Conservation (phyloP, 1,140 invertebrate genomes). For the Conus ventricosus region DNA sequence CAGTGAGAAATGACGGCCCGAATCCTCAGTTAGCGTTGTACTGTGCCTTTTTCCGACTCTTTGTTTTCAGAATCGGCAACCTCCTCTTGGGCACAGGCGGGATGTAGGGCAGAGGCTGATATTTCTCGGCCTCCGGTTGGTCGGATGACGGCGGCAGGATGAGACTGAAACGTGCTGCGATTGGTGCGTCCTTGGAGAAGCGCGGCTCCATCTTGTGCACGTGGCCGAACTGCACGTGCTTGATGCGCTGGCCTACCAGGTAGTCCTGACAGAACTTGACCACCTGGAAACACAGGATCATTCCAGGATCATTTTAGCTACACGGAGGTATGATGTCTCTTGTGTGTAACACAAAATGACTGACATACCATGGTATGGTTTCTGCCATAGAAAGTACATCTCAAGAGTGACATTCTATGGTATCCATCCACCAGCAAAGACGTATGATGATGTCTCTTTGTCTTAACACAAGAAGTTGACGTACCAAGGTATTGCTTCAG, state of each 20-base stretch:
- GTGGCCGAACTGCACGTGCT: conserved; percentile 19
- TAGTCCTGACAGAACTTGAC: conserved; percentile 28
- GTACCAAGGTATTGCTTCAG: no score
- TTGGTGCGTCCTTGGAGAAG: conserved; percentile 33
- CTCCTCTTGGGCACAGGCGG: conserved; percentile 1
- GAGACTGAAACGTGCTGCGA: conserved; percentile 16
- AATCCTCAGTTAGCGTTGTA: neutral
- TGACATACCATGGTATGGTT: no score
- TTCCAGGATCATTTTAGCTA: no score
- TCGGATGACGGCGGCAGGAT: neutral
- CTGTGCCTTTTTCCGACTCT: neutral
- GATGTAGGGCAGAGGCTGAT: conserved; percentile 7
- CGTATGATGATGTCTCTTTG: no score
- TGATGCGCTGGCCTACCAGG: conserved; percentile 9
- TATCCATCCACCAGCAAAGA: no score
- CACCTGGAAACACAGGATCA: conserved; percentile 4
- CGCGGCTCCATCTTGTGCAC: conserved; percentile 28
- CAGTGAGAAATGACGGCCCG: neutral
- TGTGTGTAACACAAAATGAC: no score
- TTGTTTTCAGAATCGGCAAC: neutral
- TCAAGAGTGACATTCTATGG: no score
- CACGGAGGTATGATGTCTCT: no score
- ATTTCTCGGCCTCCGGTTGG: conserved; percentile 14
- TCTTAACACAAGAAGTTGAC: no score
- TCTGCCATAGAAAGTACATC: no score